Conservation (phyloP, 2,113 vertebrate genomes). For the Nothoprocta perdicaria region DNA sequence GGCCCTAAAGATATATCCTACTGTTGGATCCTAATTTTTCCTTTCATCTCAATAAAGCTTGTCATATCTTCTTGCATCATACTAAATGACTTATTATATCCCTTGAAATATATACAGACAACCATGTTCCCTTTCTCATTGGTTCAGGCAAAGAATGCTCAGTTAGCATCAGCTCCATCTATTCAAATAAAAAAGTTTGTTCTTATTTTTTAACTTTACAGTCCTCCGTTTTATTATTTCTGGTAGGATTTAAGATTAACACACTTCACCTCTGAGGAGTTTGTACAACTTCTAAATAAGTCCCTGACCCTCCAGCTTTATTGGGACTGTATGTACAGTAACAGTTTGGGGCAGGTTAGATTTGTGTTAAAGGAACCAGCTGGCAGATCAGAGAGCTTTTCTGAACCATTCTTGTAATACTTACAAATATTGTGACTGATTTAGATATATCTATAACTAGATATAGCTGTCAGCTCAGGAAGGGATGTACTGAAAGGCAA, state of each 20-base stretch:
- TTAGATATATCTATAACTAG: not conserved
- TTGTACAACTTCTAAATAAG: not conserved
- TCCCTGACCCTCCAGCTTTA: not conserved
- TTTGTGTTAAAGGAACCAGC: not conserved
- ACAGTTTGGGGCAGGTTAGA: not conserved
- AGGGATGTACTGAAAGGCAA: not conserved
- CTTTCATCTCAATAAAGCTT: not conserved
- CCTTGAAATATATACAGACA: not conserved
- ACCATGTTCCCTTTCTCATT: not conserved
- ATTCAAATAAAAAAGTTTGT: not conserved
- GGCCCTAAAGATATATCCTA: not conserved
- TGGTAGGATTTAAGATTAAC: not conserved
- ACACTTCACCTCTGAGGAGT: not conserved
- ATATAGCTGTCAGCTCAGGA: not conserved
- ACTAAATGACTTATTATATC: not conserved
- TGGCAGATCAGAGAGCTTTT: not conserved
- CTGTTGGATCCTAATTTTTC: not conserved
- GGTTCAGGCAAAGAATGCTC: not conserved
- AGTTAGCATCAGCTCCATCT: not conserved
- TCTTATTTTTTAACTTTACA: not conserved
- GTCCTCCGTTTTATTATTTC: not conserved
- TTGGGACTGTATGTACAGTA: not conserved
- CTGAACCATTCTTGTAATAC: not conserved
- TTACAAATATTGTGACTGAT: not conserved
- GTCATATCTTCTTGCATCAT: not conserved